Conservation (phyloP, 2,888 invertebrate genomes). For the Galerucella pusilla region DNA sequence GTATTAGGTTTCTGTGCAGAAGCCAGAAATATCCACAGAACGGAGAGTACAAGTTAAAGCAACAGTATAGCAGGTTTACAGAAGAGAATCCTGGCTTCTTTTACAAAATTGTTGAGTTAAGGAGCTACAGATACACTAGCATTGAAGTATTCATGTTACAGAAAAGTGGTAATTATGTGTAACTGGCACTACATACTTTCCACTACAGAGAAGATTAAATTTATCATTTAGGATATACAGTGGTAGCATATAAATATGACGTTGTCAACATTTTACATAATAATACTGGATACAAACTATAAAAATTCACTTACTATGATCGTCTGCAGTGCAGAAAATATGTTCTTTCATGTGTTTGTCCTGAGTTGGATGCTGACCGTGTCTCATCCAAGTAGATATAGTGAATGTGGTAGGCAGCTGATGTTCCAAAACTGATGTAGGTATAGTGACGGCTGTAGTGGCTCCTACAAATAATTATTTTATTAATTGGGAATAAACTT, state of each 20-base stretch:
- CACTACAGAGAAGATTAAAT: no score
- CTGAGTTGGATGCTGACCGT: constrained; percentile 80
- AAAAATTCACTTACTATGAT: constrained; percentile 81
- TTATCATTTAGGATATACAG: no score
- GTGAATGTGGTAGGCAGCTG: constrained; percentile 86
- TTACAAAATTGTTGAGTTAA: no score
- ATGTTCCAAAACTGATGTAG: constrained; percentile 80
- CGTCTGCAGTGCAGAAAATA: constrained; percentile 96
- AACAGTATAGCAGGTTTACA: no score
- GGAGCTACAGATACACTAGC: no score
- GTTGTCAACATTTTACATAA: not conserved
- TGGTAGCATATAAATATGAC: not conserved
- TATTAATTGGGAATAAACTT: not conserved
- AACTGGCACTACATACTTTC: no score
- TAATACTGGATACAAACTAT: not conserved
- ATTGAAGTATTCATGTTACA: no score
- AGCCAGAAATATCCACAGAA: no score
- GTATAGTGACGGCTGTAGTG: constrained; percentile 87
- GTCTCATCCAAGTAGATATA: constrained; percentile 94
- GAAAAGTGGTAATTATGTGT: no score
- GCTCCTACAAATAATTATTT: constrained; percentile 55
- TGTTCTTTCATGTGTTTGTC: constrained; percentile 96
- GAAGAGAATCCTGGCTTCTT: no score
- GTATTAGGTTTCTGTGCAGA: no score
- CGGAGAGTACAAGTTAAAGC: no score